Percentiles rank a stretch among this genome's conserved stretches.
phyloP scores from a whole-genome alignment of 1,140 invertebrate genomes.

The Chironomus tepperi region DNA sequence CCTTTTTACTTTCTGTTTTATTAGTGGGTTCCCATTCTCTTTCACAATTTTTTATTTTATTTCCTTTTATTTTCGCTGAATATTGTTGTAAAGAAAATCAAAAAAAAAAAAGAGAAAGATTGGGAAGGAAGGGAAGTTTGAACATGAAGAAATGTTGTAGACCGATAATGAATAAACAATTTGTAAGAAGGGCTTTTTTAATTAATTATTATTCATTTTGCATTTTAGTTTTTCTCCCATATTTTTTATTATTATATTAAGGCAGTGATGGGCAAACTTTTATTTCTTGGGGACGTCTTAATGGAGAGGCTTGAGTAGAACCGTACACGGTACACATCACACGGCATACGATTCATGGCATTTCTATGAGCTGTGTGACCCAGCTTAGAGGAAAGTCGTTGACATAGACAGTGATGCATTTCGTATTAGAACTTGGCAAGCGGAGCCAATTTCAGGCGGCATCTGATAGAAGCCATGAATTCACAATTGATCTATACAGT shows the following conservation, averaged over 20 bases:
- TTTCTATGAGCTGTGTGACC: too few relatives aligned
- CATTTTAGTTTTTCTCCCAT: neutral
- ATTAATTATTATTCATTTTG: slow-evolving; percentile 22
- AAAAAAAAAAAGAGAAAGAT: neutral
- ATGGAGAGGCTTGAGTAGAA: too few relatives aligned
- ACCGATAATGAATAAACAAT: slow-evolving; percentile 14
- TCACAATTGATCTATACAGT: too few relatives aligned
- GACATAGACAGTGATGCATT: too few relatives aligned
- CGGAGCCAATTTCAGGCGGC: too few relatives aligned
- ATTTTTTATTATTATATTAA: neutral
- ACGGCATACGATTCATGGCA: too few relatives aligned
- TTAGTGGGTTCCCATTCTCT: neutral
- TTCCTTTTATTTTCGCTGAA: neutral
- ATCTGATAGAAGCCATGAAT: too few relatives aligned
- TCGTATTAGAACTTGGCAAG: too few relatives aligned
- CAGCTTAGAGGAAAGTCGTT: too few relatives aligned
- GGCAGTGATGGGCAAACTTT: neutral
- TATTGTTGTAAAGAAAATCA: neutral
- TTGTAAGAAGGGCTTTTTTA: neutral
- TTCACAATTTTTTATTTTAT: neutral
- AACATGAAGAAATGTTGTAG: neutral
- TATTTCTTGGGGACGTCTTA: too few relatives aligned
- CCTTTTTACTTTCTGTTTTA: slow-evolving; percentile 13
- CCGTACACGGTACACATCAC: too few relatives aligned
- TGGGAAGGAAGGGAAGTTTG: neutral